Evolutionary conservation across 2,797 vertebrate genomes (phyloP), one percentile per base, ranked within the genome.

Genomic region (Tympanoctomys barrerae): DNA sequence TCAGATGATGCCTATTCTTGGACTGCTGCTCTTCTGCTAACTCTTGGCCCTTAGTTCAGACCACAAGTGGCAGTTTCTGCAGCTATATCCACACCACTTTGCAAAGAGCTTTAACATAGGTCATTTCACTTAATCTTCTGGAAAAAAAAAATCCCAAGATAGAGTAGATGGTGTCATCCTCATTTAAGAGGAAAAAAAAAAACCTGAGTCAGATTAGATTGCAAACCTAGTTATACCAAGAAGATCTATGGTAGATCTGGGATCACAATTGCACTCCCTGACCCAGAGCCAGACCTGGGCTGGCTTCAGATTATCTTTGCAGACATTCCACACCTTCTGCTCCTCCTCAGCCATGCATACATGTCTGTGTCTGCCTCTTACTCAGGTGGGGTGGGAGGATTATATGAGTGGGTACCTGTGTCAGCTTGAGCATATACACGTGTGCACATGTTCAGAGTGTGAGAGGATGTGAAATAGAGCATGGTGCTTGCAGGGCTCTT

Each of bases 151-250:
- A 39, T 75, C 24, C 42, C 12, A 78, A 49, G 28, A 78, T 52
- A 7, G n/a, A 83, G 54, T 36, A 57, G 18, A 68, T 39, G 8
- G 11, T 16, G 86, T 77, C 97, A 96, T 86, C 87, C 84, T 88
- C 42, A 10, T 54, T 73, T 91, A 39, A 75, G 79, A 97, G 88
- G 71, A 85, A 31, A 96, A 71, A 92, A 95, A 91, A 42, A 42
- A 42, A 42, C 42, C 96, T 87, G 70, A 85, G 82, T 28, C 57
- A 62, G 46, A 95, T 94, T 7, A 92, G 93, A 80, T 93, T 87
- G 24, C 61, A 91, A 87, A 42, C 36, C 61, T 39, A 75, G 92
- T 49, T 77, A 79, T 91, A 82, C 68, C n/a, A 5, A 94, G 94
- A 82, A 42, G 97, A 80, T 77, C 0, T 3, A 5, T 7, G 5